Conservation (phyloP, 2,113 vertebrate genomes). For the Neolamprologus sp. region DNA sequence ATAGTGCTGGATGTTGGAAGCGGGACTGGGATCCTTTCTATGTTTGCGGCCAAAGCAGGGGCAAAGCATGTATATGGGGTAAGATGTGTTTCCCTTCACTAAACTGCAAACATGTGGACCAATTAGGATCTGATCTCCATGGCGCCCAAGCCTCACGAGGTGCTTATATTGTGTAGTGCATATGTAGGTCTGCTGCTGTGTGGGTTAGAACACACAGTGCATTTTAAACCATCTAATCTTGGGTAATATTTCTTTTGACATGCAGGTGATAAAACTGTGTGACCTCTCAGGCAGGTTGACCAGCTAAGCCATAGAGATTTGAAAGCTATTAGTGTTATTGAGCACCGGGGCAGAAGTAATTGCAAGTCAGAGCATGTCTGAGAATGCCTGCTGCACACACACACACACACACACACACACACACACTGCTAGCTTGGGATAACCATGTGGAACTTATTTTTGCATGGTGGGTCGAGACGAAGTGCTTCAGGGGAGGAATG, state of each 20-base stretch:
- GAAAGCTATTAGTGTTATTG: background rate
- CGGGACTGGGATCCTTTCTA: conserved; percentile 95
- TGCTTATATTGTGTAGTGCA: background rate
- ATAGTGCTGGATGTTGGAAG: conserved; percentile 95
- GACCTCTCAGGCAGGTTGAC: background rate
- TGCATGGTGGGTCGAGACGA: background rate
- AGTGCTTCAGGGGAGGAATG: background rate
- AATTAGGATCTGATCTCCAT: background rate
- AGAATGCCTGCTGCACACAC: background rate
- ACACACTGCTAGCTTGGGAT: background rate
- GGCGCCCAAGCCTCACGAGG: background rate
- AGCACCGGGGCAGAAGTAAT: conserved; percentile 16
- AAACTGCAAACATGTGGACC: background rate
- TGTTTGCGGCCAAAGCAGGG: conserved; percentile 97
- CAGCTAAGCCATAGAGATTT: background rate
- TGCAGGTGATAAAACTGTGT: background rate
- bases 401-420: background rate
- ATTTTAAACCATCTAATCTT: background rate
- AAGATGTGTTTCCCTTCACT: conserved; percentile 45
- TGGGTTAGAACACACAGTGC: background rate
- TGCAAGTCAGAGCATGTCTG: conserved; percentile 31
- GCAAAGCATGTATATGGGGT: conserved; percentile 97
- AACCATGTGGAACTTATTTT: conserved; percentile 26
- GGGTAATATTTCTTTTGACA: background rate
- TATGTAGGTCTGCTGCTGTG: background rate